phyloP scores from a whole-genome alignment of 1,140 invertebrate genomes.

The Trachymyrmex septentrionalis region DNA sequence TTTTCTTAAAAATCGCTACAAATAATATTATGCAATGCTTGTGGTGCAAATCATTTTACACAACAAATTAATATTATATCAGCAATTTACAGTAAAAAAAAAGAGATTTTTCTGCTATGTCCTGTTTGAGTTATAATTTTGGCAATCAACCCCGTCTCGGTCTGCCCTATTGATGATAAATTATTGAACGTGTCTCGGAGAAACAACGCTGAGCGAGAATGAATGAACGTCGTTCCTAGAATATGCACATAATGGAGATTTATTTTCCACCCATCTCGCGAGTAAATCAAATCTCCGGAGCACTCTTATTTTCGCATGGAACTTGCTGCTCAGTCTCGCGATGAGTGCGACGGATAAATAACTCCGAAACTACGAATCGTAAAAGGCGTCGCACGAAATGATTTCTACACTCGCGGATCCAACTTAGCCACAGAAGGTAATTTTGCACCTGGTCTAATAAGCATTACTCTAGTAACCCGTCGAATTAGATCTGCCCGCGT shows the following conservation, averaged over 20 bases:
- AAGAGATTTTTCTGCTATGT: too few species aligned
- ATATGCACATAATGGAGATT: conserved; percentile 28
- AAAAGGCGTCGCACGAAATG: conserved; percentile 32
- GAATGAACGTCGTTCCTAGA: conserved; percentile 23
- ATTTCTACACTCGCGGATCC: conserved; percentile 13
- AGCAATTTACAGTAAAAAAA: too few species aligned
- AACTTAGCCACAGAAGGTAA: conserved; percentile 70
- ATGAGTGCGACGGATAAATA: conserved; percentile 21
- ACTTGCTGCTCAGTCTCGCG: neutral
- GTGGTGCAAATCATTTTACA: too few species aligned
- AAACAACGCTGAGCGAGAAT: neutral
- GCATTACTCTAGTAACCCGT: conserved; percentile 78
- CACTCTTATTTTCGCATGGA: conserved; percentile 7
- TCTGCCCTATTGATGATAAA: neutral
- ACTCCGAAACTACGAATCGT: conserved; percentile 19
- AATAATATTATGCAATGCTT: too few species aligned
- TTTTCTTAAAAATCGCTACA: too few species aligned
- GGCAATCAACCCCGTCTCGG: too few species aligned
- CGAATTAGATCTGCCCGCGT: conserved; percentile 73
- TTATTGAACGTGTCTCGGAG: conserved; percentile 9
- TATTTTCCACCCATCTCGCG: conserved; percentile 35
- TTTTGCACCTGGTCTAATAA: conserved; percentile 80
- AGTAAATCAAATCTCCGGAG: conserved; percentile 50
- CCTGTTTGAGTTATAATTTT: too few species aligned
- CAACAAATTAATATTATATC: too few species aligned